Conservation (phyloP, 1,140 invertebrate species). For the Tetraneura akinire region DNA sequence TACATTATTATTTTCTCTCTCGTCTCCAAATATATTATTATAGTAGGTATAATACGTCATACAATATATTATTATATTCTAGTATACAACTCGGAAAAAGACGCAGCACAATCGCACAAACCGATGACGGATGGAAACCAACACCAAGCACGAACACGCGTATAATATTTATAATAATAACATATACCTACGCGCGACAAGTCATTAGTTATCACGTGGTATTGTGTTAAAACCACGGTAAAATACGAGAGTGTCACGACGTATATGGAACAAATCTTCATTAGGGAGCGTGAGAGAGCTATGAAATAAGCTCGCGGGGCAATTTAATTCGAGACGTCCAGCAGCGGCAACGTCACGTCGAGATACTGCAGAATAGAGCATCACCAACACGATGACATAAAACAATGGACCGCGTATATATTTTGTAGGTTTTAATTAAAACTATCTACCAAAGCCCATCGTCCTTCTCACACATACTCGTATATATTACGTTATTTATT, state of each 20-base stretch:
- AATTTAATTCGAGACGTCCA: constrained; percentile 45
- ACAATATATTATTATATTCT: too few species aligned
- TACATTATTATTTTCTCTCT: too few species aligned
- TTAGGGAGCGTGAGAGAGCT: neutral
- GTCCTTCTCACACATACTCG: neutral
- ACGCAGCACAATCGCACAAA: constrained; percentile 27
- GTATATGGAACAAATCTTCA: constrained; percentile 41
- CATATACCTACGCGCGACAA: constrained; percentile 33
- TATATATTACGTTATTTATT: neutral
- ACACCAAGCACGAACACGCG: neutral
- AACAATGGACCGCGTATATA: constrained; percentile 22
- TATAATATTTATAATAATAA: too few species aligned
- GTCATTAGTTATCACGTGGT: constrained; percentile 43
- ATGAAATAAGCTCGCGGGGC: neutral
- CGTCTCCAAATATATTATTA: too few species aligned
- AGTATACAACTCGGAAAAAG: neutral
- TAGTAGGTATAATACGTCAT: too few species aligned
- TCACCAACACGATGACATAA: neutral
- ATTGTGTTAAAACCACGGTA: constrained; percentile 28
- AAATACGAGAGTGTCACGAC: neutral
- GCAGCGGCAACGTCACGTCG: neutral
- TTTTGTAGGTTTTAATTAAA: constrained; percentile 48
- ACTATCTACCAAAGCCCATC: constrained; percentile 1
- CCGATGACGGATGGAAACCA: constrained; percentile 32
- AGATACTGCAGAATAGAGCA: neutral